Evolutionary conservation across 2,797 vertebrate species (phyloP).

Genomic region (Karalla daura): DNA sequence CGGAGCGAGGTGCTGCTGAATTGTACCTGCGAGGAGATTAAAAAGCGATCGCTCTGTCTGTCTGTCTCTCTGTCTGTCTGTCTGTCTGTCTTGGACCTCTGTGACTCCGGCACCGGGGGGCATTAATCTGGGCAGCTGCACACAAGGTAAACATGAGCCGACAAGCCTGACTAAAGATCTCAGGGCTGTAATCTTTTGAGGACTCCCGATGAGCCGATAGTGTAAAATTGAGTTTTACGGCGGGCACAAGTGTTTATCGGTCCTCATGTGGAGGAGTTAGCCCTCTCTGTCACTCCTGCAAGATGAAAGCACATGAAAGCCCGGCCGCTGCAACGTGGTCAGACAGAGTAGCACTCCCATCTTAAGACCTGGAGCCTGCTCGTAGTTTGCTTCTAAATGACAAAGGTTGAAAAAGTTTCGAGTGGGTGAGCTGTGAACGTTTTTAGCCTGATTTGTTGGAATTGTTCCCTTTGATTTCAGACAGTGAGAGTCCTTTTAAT

Average conservation of each 20-base stretch:
- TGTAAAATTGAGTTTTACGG: slow-evolving; percentile 75
- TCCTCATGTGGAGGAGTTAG: slow-evolving; percentile 14
- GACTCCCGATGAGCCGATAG: slow-evolving; percentile 69
- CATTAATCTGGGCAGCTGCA: slow-evolving; percentile 68
- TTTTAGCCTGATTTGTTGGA: no score
- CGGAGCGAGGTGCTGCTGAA: slow-evolving; percentile 67
- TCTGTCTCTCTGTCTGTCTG: slow-evolving; percentile 46
- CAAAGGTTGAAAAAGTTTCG: no score
- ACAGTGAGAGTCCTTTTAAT: no score
- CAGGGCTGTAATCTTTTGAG: slow-evolving; percentile 70
- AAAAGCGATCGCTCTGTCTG: slow-evolving; percentile 58
- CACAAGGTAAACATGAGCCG: slow-evolving; percentile 68
- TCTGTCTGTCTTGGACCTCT: slow-evolving; percentile 58
- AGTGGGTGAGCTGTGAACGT: no score
- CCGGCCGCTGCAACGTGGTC: no score
- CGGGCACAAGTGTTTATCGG: slow-evolving; percentile 45
- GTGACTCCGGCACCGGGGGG: slow-evolving; percentile 20
- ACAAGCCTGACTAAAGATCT: slow-evolving; percentile 78
- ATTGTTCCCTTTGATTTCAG: no score
- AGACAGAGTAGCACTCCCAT: no score
- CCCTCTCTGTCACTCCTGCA: slow-evolving; percentile 5
- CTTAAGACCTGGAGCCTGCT: no score
- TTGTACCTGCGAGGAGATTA: slow-evolving; percentile 74
- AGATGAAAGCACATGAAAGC: slow-evolving; percentile 6
- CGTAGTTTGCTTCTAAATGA: no score